Base-by-base conservation (phyloP, 2,113 vertebrate genomes). In the Nasalis larvatus region DNA sequence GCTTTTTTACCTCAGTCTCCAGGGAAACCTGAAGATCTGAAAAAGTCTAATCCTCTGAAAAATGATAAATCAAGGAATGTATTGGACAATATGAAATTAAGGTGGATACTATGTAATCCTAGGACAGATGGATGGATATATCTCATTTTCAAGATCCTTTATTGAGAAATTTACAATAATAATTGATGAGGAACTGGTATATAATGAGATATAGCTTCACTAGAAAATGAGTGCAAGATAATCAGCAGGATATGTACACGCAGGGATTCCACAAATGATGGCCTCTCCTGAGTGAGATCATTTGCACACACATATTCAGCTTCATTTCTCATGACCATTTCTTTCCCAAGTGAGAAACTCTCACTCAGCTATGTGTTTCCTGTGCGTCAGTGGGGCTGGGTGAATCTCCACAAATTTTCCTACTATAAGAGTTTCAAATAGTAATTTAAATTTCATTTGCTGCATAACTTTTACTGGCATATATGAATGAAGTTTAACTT, bases 331-430 rank as follows among this genome's bases (percentile, higher is more conserved):
- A 32, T 23, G 42, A 69, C 20, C 35, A 30, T 10, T 2, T 63
- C 32, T 21, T n/a, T 73, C 2, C 3, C 11, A 4, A 56, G 11
- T 30, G 40, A n/a, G 49, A 21, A 27, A 8, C 4, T 0, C 2
- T 93, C 58, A 13, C 21, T n/a, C 30, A 16, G 9, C 42, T 45
- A 1, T 1, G 0, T 32, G 45, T 30, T 21, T 7, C 3, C 40
- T 71, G 10, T 18, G 25, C 4, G 30, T n/a, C 20, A 35, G 7
- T 14, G 40, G 32, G 21, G 4, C n/a, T 83, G 54, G n/a, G 49
- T 35, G 45, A 17, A 71, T 30, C 60, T 63, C 60, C 12, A 63
- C 27, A 30, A 30, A 63, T 35, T 35, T 68, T 68, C 14, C 63
- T 68, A 32, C 12, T 63, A 30, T 30, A 13, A 63, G 60, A 1